Evolutionary conservation across 2,797 vertebrate genomes (phyloP), one percentile per base, ranked within the genome.

Genomic region (Danio aesculapii): DNA sequence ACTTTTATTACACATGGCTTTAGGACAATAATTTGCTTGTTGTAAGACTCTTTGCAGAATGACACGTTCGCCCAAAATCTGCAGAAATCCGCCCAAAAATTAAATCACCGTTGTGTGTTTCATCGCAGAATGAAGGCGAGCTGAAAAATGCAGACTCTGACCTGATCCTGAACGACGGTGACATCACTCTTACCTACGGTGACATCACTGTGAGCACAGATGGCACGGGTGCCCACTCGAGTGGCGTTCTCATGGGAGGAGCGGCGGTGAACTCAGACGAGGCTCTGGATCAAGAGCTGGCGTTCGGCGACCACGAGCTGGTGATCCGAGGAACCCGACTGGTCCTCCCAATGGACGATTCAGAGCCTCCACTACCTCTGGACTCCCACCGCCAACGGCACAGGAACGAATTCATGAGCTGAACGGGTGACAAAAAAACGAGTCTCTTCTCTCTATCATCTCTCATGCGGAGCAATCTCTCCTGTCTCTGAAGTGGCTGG

Each of bases 311-410:
- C 79, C 94, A 97, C 0, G 97, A 99, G 94, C 95, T 97, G 62
- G 95, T 98, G 81, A 97, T 98, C 91, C 93, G 97, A 71, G 97
- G 98, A 10, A 98, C 97, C 0, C 96, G 97, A 69, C 93, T 99
- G 85, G 98, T 99, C 83, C 94, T 99, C 72, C 97, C 97, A 80
- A 98, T 99, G 97, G 97, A 98, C 0, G 96, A 99, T 90, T 97
- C 96, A 0, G 97, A 98, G 90, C 96, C 96, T 0, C 94, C 96
- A 0, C 93, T 97, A 46, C 39, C 70, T 77, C 94, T 93, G n/a
- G 88, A 97, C 84, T 84, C 88, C 75, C 86, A 79, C 69, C 86
- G 79, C 68, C 87, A 84, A 57, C 8, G 91, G 47, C 79, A 81
- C 70, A 81, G 66, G 61, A 66, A 58, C 52, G 61, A 79, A 79